Evolutionary conservation across 2,888 invertebrate genomes (phyloP), one percentile per base, ranked within the genome.

Genomic region (Nemapogon koenigi): DNA sequence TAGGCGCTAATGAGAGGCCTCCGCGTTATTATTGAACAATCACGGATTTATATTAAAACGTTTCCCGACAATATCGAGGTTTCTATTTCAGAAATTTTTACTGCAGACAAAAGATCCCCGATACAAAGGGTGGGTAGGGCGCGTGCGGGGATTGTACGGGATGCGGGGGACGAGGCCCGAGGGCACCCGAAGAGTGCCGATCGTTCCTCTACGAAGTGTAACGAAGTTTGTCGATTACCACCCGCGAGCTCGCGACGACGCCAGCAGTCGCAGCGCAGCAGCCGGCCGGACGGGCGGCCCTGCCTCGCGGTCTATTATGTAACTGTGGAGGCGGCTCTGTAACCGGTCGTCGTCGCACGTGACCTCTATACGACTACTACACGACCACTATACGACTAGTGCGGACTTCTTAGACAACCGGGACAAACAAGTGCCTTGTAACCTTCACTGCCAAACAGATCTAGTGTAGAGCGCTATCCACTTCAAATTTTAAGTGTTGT

Each of bases 241-340:
- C 67, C 28, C 70, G 60, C 68, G n/a, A n/a, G n/a, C 75, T 72
- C 63, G 62, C 64, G 67, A 57, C 65, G 71, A 66, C 68, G 71
- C 72, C 70, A 65, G 65, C 75, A 78, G 78, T 78, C 73, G 71
- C 70, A 67, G 70, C 66, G 66, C 63, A 62, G 57, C n/a, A n/a
- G 66, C 73, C 72, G 70, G 68, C 68, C 51, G 70, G 73, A 70
- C 70, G 76, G 68, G 64, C 67, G 67, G 67, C 61, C 65, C n/a
- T n/a, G 17, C 31, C 17, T 16, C 17, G 16, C 31, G 31, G n/a
- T 16, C 31, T 19, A n/a, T 17, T 33, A 16, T 33, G 33, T 33
- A 19, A 33, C 33, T 16, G 33, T 33, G 33, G n/a, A 19, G 11
- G n/a, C 16, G 33, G 16, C 33, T 13, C 19, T 19, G 6, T 28